These are phyloP conservation scores for Picathartes gymnocephalus DNA, from an alignment of 2,113 vertebrate species.

Conservation along the genomic window DNA sequence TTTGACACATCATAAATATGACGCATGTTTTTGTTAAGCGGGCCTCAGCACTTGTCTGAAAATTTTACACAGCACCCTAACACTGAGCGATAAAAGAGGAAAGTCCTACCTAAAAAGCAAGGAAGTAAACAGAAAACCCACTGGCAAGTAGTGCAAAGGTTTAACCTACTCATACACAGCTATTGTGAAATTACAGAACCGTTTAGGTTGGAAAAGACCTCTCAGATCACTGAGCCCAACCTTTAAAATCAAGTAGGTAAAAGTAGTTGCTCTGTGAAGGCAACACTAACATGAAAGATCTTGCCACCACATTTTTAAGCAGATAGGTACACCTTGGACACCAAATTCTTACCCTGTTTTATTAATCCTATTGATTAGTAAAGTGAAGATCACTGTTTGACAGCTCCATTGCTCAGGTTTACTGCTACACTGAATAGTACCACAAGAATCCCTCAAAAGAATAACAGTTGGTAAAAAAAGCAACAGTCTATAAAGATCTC, in stretches of 20 bases:
- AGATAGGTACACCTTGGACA: background rate
- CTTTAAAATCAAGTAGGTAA: background rate
- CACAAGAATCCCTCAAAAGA: background rate
- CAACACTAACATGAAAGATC: background rate
- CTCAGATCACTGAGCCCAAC: background rate
- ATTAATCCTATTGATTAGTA: background rate
- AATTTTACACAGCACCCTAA: slow-evolving; percentile 62
- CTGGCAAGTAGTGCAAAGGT: slow-evolving; percentile 3
- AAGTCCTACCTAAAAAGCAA: slow-evolving; percentile 15
- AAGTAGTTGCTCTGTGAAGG: background rate
- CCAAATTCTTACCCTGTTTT: background rate
- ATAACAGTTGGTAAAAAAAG: background rate
- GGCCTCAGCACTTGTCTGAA: slow-evolving; percentile 67
- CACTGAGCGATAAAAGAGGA: slow-evolving; percentile 43
- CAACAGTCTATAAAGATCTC: background rate
- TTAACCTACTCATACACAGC: background rate
- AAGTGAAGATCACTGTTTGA: background rate
- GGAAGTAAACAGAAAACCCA: slow-evolving; percentile 16
- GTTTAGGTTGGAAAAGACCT: background rate
- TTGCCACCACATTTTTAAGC: background rate
- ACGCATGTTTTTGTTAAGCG: slow-evolving; percentile 56
- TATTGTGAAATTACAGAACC: background rate
- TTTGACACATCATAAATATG: slow-evolving; percentile 78
- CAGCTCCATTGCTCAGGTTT: background rate
- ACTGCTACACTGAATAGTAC: background rate